A percentile compares a stretch with the other conserved stretches of the same genome.
These are phyloP conservation scores for Octopus bimaculoides DNA, from an alignment of 1,140 invertebrate species.

Conservation along the genomic window DNA sequence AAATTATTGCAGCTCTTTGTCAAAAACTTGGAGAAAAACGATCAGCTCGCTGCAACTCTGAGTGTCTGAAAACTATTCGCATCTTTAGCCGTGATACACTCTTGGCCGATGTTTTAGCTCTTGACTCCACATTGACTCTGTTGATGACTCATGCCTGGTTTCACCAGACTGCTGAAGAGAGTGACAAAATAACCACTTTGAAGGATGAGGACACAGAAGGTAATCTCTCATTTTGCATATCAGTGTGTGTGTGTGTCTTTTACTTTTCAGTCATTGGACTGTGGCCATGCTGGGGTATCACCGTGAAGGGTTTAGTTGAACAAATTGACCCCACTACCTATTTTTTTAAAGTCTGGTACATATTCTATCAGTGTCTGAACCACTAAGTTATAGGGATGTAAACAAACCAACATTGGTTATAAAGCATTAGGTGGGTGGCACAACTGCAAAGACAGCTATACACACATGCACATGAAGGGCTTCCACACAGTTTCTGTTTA, in stretches of 20 bases:
- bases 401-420: too few relatives aligned
- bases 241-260: neutral
- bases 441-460: too few relatives aligned
- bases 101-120: conserved; percentile 44
- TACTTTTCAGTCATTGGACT: too few relatives aligned
- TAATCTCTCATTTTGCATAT: conserved; percentile 17
- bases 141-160: conserved; percentile 49
- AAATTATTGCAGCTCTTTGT: conserved; percentile 38
- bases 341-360: too few relatives aligned
- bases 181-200: conserved; percentile 39
- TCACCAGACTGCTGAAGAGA: conserved; percentile 40
- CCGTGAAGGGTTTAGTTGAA: too few relatives aligned
- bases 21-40: conserved; percentile 30
- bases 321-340: too few relatives aligned
- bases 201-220: conserved; percentile 42
- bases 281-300: too few relatives aligned
- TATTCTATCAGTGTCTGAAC: too few relatives aligned
- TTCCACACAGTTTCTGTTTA: too few relatives aligned
- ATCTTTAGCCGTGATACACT: conserved; percentile 53
- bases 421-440: too few relatives aligned
- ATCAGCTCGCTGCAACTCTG: conserved; percentile 35
- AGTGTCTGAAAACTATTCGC: conserved; percentile 48
- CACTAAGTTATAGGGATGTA: too few relatives aligned
- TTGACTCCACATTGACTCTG: conserved; percentile 39
- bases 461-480: too few relatives aligned